phyloP scores from a whole-genome alignment of 2,888 invertebrate genomes.

The Philaethria dido region DNA sequence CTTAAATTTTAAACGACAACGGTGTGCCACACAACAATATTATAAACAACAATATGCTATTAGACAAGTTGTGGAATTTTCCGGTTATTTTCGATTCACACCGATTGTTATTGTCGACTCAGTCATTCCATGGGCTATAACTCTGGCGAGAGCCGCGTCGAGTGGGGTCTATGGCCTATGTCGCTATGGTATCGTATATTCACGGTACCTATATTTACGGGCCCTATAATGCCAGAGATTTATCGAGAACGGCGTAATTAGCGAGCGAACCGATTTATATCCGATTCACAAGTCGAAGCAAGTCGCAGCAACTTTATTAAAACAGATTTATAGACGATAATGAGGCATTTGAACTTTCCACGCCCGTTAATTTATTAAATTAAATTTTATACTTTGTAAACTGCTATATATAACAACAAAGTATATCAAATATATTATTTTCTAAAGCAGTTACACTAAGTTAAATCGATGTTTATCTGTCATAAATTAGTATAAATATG shows the following conservation, averaged over 20 bases:
- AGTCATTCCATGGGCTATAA: conserved; percentile 69
- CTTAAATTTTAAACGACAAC: conserved; percentile 65
- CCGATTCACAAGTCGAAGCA: conserved; percentile 52
- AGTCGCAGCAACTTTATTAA: conserved; percentile 51
- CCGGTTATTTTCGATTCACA: conserved; percentile 82
- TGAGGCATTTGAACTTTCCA: conserved; percentile 56
- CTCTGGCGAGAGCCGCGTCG: conserved; percentile 66
- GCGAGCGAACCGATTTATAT: conserved; percentile 69
- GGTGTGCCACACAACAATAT: conserved; percentile 48
- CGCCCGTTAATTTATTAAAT: conserved; percentile 39
- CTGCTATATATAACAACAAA: conserved; percentile 21
- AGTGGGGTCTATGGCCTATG: conserved; percentile 79
- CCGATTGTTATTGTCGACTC: conserved; percentile 72
- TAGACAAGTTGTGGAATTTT: conserved; percentile 81
- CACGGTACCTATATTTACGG: conserved; percentile 68
- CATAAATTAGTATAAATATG: conserved; percentile 80
- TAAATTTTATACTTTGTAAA: conserved; percentile 24
- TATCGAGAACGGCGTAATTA: conserved; percentile 76
- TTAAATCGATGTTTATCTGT: conserved; percentile 76
- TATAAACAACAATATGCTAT: conserved; percentile 78
- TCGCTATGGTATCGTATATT: conserved; percentile 67
- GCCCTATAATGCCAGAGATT: conserved; percentile 74
- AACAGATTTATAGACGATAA: conserved; percentile 56
- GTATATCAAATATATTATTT: conserved; percentile 49
- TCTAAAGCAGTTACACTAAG: conserved; percentile 53